Evolutionary conservation across 2,797 vertebrate genomes (phyloP).

Genomic region (Hypotaenidia philippensis): DNA sequence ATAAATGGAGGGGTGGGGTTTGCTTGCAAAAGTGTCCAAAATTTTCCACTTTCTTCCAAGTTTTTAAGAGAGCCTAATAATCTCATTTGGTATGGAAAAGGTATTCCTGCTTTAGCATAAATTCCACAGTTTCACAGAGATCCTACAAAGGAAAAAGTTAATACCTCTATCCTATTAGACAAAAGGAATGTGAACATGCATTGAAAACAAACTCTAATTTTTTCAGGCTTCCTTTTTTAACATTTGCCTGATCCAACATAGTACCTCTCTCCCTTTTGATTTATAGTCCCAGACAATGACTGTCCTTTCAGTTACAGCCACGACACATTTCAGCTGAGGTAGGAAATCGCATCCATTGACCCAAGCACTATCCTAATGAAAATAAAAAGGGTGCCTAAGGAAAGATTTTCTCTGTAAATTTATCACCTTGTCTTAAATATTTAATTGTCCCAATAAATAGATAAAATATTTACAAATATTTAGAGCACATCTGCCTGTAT

Average conservation of each 20-base stretch:
- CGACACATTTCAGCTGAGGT: constrained; percentile 71
- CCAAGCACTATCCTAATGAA: constrained; percentile 76
- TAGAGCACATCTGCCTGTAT: not conserved
- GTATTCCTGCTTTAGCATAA: not conserved
- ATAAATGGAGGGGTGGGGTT: not conserved
- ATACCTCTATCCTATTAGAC: not conserved
- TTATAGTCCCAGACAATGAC: constrained; percentile 82
- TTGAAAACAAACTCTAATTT: not conserved
- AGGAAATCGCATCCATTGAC: constrained; percentile 81
- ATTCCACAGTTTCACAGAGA: not conserved
- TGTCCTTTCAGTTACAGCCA: constrained; percentile 78
- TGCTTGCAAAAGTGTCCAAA: not conserved
- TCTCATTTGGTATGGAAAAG: not conserved
- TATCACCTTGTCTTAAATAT: not conserved
- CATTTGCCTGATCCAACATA: not conserved
- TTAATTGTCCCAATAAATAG: not conserved
- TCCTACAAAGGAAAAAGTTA: not conserved
- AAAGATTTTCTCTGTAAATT: not conserved
- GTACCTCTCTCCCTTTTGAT: constrained; percentile 75
- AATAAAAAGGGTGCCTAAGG: not conserved
- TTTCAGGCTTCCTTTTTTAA: not conserved
- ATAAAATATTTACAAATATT: not conserved
- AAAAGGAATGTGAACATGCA: not conserved
- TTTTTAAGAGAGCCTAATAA: too few relatives aligned
- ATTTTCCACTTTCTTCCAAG: not conserved